phyloP scores from a whole-genome alignment of 1,140 invertebrate species.

The Macrosteles quadrilineatus region DNA sequence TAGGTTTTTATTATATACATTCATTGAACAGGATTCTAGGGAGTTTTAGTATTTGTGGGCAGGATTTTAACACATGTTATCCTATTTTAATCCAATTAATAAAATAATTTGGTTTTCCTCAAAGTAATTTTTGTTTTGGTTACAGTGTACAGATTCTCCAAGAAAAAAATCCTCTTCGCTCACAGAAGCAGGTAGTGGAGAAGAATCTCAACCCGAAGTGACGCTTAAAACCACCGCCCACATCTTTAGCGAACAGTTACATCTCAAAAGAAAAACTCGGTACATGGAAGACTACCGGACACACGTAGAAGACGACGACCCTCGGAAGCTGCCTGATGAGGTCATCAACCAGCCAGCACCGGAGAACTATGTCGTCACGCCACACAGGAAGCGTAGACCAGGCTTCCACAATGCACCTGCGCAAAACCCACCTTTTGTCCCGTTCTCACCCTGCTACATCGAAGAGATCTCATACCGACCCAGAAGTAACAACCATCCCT shows the following conservation, averaged over 20 bases:
- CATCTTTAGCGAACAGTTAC: conserved; percentile 6
- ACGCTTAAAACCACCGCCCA: conserved; percentile 18
- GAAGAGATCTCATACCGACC: conserved; percentile 57
- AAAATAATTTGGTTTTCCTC: too few species aligned
- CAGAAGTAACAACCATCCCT: conserved; percentile 55
- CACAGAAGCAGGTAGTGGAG: conserved; percentile 34
- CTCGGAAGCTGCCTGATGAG: conserved; percentile 52
- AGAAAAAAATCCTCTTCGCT: conserved; percentile 4
- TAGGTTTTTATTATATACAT: too few species aligned
- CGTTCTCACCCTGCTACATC: conserved; percentile 69
- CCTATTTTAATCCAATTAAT: too few species aligned
- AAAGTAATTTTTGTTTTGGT: too few species aligned
- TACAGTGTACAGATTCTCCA: not conserved
- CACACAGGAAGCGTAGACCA: conserved; percentile 76
- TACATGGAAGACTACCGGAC: conserved; percentile 43
- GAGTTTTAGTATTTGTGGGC: too few species aligned
- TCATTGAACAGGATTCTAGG: too few species aligned
- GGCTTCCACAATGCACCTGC: conserved; percentile 83
- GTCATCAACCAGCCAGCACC: conserved; percentile 51
- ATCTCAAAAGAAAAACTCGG: conserved; percentile 40
- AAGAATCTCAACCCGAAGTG: conserved; percentile 29
- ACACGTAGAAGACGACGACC: conserved; percentile 38
- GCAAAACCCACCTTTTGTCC: conserved; percentile 81
- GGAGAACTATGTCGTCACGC: conserved; percentile 74
- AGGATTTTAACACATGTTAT: too few species aligned